A percentile compares a stretch with the other conserved stretches of the same genome.
Evolutionary conservation across 2,797 vertebrate genomes (phyloP).

Genomic region (Ceyx erithaca): DNA sequence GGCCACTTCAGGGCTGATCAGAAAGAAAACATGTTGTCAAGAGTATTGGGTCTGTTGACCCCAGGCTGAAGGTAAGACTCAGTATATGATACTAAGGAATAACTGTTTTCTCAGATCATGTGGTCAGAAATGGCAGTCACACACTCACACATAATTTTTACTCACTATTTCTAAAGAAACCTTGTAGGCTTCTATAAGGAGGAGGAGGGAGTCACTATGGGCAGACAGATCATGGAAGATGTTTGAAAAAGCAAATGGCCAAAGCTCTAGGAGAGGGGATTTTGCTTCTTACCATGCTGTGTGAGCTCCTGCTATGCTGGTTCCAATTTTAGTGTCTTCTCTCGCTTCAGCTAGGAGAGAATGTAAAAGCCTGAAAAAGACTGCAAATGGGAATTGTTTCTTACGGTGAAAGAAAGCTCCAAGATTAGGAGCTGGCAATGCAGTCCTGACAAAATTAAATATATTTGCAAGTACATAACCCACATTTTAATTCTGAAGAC

Average conservation of each 20-base stretch:
- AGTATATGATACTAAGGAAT: not conserved
- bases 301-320: not conserved
- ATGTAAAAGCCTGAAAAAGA: not conserved
- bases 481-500: not conserved
- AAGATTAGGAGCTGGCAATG: not conserved
- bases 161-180: not conserved
- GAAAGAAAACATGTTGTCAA: not conserved
- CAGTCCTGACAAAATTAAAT: not conserved
- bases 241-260: not conserved
- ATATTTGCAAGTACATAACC: not conserved
- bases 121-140: not conserved
- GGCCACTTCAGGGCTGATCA: not conserved
- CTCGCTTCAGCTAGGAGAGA: not conserved
- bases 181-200: not conserved
- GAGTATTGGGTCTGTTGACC: not conserved
- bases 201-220: not conserved
- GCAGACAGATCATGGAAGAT: not conserved
- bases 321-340: constrained; percentile 26
- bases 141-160: fast-evolving
- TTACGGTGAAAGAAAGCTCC: not conserved
- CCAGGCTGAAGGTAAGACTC: not conserved
- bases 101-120: fast-evolving
- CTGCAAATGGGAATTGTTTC: not conserved
- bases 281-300: not conserved
- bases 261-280: not conserved